A percentile compares a stretch with the other conserved stretches of the same genome.
These are phyloP conservation scores for Siphamia tubifer DNA, from an alignment of 2,113 vertebrate species.

Conservation along the genomic window DNA sequence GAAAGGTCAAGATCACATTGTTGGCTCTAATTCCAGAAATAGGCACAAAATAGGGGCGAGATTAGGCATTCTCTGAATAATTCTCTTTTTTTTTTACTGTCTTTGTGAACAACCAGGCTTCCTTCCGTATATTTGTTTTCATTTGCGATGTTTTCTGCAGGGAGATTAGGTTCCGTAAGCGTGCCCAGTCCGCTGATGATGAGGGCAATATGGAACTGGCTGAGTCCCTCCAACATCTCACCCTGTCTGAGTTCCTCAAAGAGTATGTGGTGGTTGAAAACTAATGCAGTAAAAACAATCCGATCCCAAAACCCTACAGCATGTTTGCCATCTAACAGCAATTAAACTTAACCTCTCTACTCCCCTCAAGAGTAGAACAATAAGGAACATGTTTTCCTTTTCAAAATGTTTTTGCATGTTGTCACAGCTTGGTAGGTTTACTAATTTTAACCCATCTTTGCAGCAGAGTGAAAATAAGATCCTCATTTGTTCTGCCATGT, in stretches of 20 bases:
- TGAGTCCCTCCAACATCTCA: constrained; percentile 83
- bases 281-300: background rate
- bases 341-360: background rate
- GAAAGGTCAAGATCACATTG: no score
- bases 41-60: no score
- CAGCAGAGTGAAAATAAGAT: constrained; percentile 12
- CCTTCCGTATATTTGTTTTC: constrained; percentile 6
- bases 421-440: background rate
- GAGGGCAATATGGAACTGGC: constrained; percentile 76
- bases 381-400: no score
- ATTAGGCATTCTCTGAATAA: no score
- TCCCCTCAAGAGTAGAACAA: background rate
- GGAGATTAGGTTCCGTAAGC: constrained; percentile 79
- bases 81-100: background rate
- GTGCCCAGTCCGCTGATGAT: constrained; percentile 81
- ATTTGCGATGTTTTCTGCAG: constrained; percentile 68
- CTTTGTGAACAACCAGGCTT: background rate
- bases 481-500: background rate
- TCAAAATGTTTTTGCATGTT: constrained; percentile 26
- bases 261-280: constrained; percentile 73
- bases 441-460: background rate
- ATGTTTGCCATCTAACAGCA: background rate
- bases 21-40: no score
- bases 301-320: constrained; percentile 1
- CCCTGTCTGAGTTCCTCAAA: constrained; percentile 85